Base-by-base conservation (phyloP, 2,888 invertebrate species). In the Melitaea athalia region DNA sequence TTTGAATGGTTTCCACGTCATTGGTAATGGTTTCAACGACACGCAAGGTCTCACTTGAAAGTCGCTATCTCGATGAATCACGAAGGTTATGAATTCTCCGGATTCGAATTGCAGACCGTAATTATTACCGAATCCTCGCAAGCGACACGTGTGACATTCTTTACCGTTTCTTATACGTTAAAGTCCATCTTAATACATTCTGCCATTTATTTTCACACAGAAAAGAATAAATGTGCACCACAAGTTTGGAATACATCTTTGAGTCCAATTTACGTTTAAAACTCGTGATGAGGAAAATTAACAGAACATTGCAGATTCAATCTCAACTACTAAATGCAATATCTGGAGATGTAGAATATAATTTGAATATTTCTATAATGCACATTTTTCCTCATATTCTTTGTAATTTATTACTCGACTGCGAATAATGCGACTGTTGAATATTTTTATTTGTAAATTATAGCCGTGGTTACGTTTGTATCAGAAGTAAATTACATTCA, bases 51-150 rank as follows among this genome's bases (percentile, higher is more conserved):
- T 55, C 55, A 67, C 64, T 62, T 64, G 70, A 67, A 70, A 70
- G 67, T 70, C 67, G 64, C 61, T 67, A 64, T 67, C 61, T 59
- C 64, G 61, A 67, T 68, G 66, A 67, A 53, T 69, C 60, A 71
- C 59, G 64, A 62, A 71, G 71, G 69, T 67, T 61, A 67, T 45
- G 64, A 67, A 53, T 67, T 67, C 33, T 63, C 43, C 63, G 64
- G 53, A 61, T 62, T 47, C 57, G 65, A 63, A 67, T 38, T 57
- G 64, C 53, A 64, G 50, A 62, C 63, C 50, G 61, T 52, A 69
- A 67, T 66, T 69, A 68, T 64, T 71, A 69, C 52, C 52, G 64
- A 67, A 67, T 42, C 52, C 42, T 67, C 53, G 57, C 64, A 47
- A 15, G 60, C 52, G 53, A 61, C 43, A 12, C 47, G 63, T 43